These are phyloP conservation scores for Trachelus troglodyta DNA, from an alignment of 2,888 invertebrate genomes.

Conservation along the genomic window DNA sequence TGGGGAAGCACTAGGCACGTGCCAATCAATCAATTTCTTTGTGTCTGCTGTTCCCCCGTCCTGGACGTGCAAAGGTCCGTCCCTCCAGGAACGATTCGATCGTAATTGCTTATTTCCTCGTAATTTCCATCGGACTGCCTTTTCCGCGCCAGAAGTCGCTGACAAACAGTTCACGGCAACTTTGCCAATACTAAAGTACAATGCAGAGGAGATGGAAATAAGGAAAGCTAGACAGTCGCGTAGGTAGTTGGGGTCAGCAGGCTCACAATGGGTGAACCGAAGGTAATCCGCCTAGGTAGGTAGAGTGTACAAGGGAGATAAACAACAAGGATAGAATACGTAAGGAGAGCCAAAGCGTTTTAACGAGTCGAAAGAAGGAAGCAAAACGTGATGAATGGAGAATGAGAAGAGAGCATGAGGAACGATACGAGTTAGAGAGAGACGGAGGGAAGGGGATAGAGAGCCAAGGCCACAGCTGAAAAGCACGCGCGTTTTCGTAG, in stretches of 20 bases:
- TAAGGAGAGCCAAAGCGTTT: not conserved
- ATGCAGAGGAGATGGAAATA: not conserved
- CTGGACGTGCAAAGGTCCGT: not conserved
- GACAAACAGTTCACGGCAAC: not conserved
- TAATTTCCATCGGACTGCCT: not conserved
- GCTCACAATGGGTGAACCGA: not conserved
- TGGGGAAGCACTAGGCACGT: not conserved
- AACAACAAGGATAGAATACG: not conserved
- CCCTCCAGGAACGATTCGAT: not conserved
- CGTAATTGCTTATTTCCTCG: not conserved
- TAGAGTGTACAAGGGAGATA: not conserved
- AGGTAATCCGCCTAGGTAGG: not conserved
- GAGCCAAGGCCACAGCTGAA: not conserved
- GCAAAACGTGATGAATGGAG: not conserved
- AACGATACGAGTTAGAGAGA: not conserved
- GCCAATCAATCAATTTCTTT: conserved; percentile 3
- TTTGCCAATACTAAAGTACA: not conserved
- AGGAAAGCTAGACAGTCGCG: not conserved
- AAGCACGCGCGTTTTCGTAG: not conserved
- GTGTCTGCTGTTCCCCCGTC: not conserved
- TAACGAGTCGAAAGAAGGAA: not conserved
- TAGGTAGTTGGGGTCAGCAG: not conserved
- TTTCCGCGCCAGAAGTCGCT: not conserved
- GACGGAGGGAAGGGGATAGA: not conserved
- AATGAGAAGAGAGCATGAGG: not conserved